Base-by-base conservation (phyloP, 2,113 vertebrate species). In the Laterallus jamaicensis region DNA sequence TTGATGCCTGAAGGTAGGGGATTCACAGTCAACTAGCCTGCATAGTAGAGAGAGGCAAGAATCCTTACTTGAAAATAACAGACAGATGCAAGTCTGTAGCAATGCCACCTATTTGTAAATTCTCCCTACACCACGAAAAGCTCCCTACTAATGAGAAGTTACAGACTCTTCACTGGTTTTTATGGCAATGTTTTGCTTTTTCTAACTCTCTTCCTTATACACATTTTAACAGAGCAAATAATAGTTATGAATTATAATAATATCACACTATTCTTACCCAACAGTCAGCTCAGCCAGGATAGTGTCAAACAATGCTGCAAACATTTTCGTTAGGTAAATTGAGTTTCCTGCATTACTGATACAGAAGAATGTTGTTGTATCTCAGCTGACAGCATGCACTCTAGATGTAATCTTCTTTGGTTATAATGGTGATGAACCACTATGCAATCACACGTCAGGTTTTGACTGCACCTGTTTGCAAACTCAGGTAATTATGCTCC, bases 391-490 rank as follows among this genome's bases (percentile, higher is more conserved):
- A 67, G 24, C 58, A n/a, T 39, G 37, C 24, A 28, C 86, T 91
- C 74, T 86, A 37, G 64, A 78, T 80, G 66, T 75, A 84, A 2
- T 95, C 63, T 58, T 85, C 82, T 82, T 26, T 63, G 42, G 32
- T 78, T 86, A 49, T 90, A 90, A 71, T 74, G 42, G n/a, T 85
- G 81, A 91, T 74, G 80, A 96, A 91, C 7, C 54, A 35, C 49
- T 62, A 8, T 80, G 66, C 60, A 93, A 25, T 77, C 13, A 10
- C 15, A 6, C 94, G 78, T 92, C 35, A 70, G 74, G 31, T 90
- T 97, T 96, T 92, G 82, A 94, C 82, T 82, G 70, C 63, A 91
- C 63, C 85, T 98, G 96, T 97, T 97, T 97, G 86, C 82, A 98
- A 97, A 97, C 97, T 97, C 62, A 50, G 50, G 37, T 96, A 95